A percentile compares a stretch with the other conserved stretches of the same genome.
phyloP scores from a whole-genome alignment of 2,888 invertebrate genomes.

The Nipponacmea schrenckii region DNA sequence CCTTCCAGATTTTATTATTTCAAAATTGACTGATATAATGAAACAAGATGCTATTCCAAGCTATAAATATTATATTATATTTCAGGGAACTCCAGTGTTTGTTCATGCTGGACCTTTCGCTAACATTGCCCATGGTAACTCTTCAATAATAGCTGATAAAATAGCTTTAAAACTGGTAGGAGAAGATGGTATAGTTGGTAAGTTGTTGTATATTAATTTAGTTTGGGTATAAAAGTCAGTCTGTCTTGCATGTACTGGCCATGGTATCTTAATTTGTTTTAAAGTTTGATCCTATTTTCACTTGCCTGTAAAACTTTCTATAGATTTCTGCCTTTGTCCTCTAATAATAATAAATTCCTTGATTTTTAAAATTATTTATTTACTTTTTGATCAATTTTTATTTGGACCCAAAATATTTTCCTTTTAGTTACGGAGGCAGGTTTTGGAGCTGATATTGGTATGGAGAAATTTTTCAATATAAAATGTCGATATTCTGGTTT shows the following conservation, averaged over 20 bases:
- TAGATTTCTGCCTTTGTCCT: too few species aligned
- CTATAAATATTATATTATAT: constrained; percentile 15
- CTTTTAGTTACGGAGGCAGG: constrained; percentile 90
- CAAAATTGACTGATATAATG: too few species aligned
- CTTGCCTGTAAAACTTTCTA: too few species aligned
- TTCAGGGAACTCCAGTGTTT: constrained; percentile 80
- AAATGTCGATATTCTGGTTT: constrained; percentile 92
- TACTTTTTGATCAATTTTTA: too few species aligned
- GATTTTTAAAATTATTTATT: too few species aligned
- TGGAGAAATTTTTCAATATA: constrained; percentile 98
- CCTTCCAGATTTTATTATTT: too few species aligned
- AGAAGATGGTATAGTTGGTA: constrained; percentile 83
- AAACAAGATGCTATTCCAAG: too few species aligned
- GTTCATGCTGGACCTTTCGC: constrained; percentile 99
- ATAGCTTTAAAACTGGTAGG: constrained; percentile 94
- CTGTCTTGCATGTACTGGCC: too few species aligned
- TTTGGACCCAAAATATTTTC: neutral
- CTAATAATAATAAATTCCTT: too few species aligned
- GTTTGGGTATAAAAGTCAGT: too few species aligned
- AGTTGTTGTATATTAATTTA: constrained; percentile 21
- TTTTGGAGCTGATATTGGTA: constrained; percentile 97
- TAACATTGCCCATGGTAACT: constrained; percentile 98
- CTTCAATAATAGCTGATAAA: constrained; percentile 90
- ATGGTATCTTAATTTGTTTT: too few species aligned
- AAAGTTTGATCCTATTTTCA: too few species aligned